phyloP scores from a whole-genome alignment of 1,140 invertebrate genomes.

The Lycorma delicatula region DNA sequence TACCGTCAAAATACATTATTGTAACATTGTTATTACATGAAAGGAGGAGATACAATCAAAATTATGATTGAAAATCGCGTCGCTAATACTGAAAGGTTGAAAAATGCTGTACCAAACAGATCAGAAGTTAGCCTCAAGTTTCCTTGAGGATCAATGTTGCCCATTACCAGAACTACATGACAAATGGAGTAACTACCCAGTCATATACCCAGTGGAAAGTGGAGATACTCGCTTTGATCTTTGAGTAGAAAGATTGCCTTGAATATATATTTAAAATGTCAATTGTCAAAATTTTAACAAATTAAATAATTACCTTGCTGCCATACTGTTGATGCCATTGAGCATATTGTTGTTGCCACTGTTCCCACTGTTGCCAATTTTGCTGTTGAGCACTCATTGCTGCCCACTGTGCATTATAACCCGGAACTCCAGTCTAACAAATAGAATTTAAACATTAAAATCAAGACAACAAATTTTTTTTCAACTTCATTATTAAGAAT shows the following conservation, averaged over 20 bases:
- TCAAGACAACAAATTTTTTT: no score
- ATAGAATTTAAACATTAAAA: no score
- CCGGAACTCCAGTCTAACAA: no score
- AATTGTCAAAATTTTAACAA: not conserved
- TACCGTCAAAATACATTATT: no score
- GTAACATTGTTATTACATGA: no score
- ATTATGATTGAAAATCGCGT: no score
- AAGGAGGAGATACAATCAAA: no score
- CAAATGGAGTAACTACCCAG: not conserved
- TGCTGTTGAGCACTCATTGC: no score
- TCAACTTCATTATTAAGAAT: no score
- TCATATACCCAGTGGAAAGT: not conserved
- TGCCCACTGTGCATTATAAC: no score
- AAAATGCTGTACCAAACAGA: no score
- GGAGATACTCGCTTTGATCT: not conserved
- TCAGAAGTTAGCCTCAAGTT: not conserved
- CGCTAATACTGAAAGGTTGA: no score
- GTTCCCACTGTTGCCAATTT: slow-evolving; percentile 73
- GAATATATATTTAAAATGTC: not conserved
- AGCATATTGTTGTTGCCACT: slow-evolving; percentile 74
- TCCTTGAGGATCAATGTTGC: not conserved
- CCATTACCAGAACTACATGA: not conserved
- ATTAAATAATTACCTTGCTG: slow-evolving; percentile 49
- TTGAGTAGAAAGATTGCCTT: not conserved
- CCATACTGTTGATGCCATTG: slow-evolving; percentile 77